Evolutionary conservation across 2,888 invertebrate species (phyloP).

Genomic region (Acholoe squamosa): DNA sequence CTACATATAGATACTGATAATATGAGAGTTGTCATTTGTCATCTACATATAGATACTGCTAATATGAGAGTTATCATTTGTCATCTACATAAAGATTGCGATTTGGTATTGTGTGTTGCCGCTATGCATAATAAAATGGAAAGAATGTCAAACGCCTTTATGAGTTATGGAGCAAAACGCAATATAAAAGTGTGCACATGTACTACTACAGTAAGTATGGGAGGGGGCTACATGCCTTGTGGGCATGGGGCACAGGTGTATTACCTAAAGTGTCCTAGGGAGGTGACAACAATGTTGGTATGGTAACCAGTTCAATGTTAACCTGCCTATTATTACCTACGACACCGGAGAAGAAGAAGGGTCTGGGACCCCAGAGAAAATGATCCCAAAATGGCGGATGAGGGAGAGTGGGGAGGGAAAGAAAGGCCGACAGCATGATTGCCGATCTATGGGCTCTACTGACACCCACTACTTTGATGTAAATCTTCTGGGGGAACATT

Average conservation of each 20-base stretch:
- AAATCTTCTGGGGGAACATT: slow-evolving; percentile 26
- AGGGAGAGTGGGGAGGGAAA: too few relatives aligned
- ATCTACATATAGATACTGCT: too few relatives aligned
- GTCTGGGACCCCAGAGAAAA: slow-evolving; percentile 12
- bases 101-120: too few relatives aligned
- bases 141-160: too few relatives aligned
- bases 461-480: slow-evolving; percentile 46
- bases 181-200: too few relatives aligned
- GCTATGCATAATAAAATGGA: too few relatives aligned
- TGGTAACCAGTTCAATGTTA: background rate
- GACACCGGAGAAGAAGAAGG: slow-evolving; percentile 40
- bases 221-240: background rate
- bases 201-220: background rate
- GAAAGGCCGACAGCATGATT: background rate
- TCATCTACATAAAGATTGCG: too few relatives aligned
- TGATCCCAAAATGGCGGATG: background rate
- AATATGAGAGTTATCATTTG: too few relatives aligned
- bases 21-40: too few relatives aligned
- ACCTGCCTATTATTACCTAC: background rate
- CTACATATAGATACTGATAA: too few relatives aligned
- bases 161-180: too few relatives aligned
- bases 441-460: background rate
- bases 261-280: background rate
- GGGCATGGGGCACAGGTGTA: background rate
- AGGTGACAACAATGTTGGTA: slow-evolving; percentile 42